Conservation (phyloP, 2,113 vertebrate species). For the Labeo rohita region DNA sequence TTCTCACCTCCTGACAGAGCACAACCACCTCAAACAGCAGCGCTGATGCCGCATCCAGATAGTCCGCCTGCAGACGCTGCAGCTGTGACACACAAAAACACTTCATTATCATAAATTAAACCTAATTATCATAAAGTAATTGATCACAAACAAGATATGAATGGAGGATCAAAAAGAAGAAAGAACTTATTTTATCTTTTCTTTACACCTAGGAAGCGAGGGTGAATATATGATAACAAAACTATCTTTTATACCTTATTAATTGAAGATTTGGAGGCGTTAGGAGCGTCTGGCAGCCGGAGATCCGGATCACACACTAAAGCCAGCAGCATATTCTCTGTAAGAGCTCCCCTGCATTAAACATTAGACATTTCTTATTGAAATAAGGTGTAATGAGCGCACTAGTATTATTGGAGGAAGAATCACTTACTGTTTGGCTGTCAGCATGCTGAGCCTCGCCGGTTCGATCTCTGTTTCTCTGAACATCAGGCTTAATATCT, state of each 20-base stretch:
- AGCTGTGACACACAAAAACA: slow-evolving; percentile 51
- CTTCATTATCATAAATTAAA: neutral
- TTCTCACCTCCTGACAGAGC: slow-evolving; percentile 70
- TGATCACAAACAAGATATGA: neutral
- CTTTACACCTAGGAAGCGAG: neutral
- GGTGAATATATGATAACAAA: neutral
- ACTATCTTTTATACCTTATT: slow-evolving; percentile 57
- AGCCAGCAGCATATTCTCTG: slow-evolving; percentile 68
- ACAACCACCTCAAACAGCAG: slow-evolving; percentile 76
- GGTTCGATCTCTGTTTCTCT: slow-evolving; percentile 78
- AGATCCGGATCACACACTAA: slow-evolving; percentile 69
- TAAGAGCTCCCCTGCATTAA: slow-evolving; percentile 66
- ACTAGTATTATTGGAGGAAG: neutral
- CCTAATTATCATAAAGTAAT: neutral
- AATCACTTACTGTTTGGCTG: slow-evolving; percentile 72
- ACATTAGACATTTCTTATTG: neutral
- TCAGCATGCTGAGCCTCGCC: slow-evolving; percentile 69
- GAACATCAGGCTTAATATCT: slow-evolving; percentile 81
- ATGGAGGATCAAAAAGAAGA: neutral
- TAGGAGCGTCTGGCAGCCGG: slow-evolving; percentile 1
- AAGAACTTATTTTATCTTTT: neutral
- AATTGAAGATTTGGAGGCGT: neutral
- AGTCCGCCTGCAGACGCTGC: slow-evolving; percentile 66
- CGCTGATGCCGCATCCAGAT: slow-evolving; percentile 70
- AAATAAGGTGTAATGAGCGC: neutral